Evolutionary conservation across 2,888 invertebrate genomes (phyloP).

Genomic region (Eilema caniola): DNA sequence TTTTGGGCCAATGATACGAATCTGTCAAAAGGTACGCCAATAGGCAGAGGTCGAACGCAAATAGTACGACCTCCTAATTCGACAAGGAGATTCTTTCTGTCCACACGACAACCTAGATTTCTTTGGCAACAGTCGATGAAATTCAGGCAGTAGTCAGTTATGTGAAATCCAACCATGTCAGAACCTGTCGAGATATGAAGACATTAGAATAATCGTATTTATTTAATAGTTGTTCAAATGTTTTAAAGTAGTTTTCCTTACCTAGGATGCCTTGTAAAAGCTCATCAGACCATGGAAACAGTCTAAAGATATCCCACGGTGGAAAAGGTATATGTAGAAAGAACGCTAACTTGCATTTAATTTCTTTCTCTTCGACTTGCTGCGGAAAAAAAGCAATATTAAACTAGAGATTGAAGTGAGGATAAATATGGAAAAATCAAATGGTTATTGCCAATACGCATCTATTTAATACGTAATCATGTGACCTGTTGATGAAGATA

Average conservation of each 20-base stretch:
- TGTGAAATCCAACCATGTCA: slow-evolving; percentile 97
- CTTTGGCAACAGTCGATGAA: slow-evolving; percentile 97
- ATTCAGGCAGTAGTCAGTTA: slow-evolving; percentile 95
- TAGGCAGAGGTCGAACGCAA: slow-evolving; percentile 93
- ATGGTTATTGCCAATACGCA: background rate
- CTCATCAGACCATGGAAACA: slow-evolving; percentile 97
- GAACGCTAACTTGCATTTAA: slow-evolving; percentile 94
- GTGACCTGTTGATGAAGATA: background rate
- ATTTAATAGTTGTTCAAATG: background rate
- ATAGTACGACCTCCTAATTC: slow-evolving; percentile 96
- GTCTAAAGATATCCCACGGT: slow-evolving; percentile 96
- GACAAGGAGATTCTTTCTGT: slow-evolving; percentile 94
- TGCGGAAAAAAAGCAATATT: slow-evolving; percentile 60
- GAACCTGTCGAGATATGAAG: slow-evolving; percentile 86
- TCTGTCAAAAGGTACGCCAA: slow-evolving; percentile 95
- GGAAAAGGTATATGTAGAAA: slow-evolving; percentile 98
- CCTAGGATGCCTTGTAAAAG: slow-evolving; percentile 96
- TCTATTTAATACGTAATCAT: background rate
- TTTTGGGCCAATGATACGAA: slow-evolving; percentile 93
- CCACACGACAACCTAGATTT: slow-evolving; percentile 94
- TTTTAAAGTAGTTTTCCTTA: slow-evolving; percentile 57
- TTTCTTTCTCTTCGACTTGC: slow-evolving; percentile 91
- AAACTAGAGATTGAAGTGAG: background rate
- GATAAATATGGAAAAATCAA: background rate
- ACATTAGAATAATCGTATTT: background rate